Conservation (phyloP, 2,113 vertebrate species). For the Eptesicus fuscus region DNA sequence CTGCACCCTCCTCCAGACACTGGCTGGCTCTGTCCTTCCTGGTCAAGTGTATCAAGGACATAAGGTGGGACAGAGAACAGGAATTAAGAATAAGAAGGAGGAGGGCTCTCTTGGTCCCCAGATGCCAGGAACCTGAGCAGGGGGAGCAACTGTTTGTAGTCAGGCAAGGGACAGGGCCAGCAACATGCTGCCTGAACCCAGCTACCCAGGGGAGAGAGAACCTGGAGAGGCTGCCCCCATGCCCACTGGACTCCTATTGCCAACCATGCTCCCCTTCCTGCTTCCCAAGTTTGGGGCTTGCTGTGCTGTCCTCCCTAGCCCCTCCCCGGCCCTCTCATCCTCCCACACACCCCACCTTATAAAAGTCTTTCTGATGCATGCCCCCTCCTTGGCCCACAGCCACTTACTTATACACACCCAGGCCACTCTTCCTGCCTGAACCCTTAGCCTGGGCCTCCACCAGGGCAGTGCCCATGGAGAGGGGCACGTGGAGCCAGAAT, state of each 20-base stretch:
- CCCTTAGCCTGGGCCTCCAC: not conserved
- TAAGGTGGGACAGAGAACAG: not conserved
- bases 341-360: not conserved
- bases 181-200: fast-evolving
- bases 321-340: not conserved
- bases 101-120: not conserved
- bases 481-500: not conserved
- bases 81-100: not conserved
- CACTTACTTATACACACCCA: no score
- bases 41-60: not conserved
- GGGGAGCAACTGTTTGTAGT: not conserved
- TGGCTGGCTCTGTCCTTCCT: not conserved
- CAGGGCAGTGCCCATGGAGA: not conserved
- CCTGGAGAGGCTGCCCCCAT: fast-evolving
- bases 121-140: not conserved
- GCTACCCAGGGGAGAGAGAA: not conserved
- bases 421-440: not conserved
- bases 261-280: fast-evolving
- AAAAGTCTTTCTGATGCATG: not conserved
- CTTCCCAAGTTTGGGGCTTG: not conserved
- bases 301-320: not conserved
- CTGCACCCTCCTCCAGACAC: not conserved
- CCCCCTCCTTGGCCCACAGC: no score
- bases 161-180: not conserved
- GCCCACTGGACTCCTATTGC: not conserved